These are phyloP conservation scores for Cyrtonyx montezumae DNA, from an alignment of 2,113 vertebrate species.

Conservation along the genomic window DNA sequence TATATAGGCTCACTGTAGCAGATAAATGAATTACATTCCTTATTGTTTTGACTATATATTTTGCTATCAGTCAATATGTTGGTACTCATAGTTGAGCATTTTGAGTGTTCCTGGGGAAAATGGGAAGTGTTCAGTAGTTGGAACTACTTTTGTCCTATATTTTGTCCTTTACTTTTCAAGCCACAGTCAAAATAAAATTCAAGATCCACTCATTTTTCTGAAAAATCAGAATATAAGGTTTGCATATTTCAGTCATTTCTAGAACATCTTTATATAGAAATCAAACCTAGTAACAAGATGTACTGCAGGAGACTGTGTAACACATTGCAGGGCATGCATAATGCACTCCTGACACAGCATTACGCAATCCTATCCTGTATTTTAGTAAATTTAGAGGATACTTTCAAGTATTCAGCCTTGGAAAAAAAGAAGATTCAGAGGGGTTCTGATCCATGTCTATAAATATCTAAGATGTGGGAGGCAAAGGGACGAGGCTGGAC, in stretches of 20 bases:
- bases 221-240: neutral
- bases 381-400: neutral
- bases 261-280: neutral
- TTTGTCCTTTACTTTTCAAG: neutral
- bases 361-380: neutral
- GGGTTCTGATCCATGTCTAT: too few relatives aligned
- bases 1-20: neutral
- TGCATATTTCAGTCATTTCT: neutral
- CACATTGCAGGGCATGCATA: neutral
- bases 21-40: neutral
- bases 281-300: rapidly evolving
- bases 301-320: neutral
- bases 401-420: neutral
- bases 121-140: neutral
- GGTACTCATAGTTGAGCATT: neutral
- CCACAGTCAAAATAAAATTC: neutral
- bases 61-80: neutral
- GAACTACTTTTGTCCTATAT: neutral
- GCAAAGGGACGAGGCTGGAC: too few relatives aligned
- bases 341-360: neutral
- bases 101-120: neutral
- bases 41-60: neutral
- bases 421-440: too few relatives aligned
- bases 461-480: too few relatives aligned
- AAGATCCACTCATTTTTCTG: neutral